A percentile compares a stretch with the other conserved stretches of the same genome.
Conservation (phyloP, 2,797 vertebrate species). For the Channa striata region DNA sequence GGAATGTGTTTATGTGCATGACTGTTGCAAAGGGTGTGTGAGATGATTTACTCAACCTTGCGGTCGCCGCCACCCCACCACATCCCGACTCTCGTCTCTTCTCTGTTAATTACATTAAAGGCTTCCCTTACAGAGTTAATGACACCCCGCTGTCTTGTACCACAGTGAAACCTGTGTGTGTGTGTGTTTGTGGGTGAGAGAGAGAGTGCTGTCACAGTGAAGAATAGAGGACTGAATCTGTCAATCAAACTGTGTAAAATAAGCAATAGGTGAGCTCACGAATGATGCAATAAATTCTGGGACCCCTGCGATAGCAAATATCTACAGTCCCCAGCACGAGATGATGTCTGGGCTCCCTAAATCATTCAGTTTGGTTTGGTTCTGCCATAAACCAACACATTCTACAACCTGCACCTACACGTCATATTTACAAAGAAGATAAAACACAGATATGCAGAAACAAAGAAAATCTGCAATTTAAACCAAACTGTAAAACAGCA, state of each 20-base stretch:
- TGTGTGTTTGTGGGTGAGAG: not conserved
- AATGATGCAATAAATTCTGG: not conserved
- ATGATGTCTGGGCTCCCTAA: not conserved
- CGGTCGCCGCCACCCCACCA: conserved; percentile 24
- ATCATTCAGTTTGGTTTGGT: not conserved
- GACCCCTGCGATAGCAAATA: not conserved
- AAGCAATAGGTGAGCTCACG: not conserved
- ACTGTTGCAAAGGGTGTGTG: conserved; percentile 23
- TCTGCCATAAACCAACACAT: not conserved
- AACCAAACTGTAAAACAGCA: not conserved
- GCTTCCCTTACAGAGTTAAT: conserved; percentile 71
- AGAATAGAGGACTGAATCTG: conserved; percentile 22
- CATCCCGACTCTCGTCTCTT: conserved; percentile 33
- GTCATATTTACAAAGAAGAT: not conserved
- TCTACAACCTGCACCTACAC: not conserved
- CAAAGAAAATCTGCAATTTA: not conserved
- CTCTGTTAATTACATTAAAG: conserved; percentile 78
- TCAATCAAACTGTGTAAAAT: conserved; percentile 25
- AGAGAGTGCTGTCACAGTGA: conserved; percentile 12
- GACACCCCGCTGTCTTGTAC: conserved; percentile 66
- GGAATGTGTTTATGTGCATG: conserved; percentile 15
- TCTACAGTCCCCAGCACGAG: not conserved
- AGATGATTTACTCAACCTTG: conserved; percentile 64
- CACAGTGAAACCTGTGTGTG: conserved; percentile 36
- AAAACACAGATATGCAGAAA: not conserved